These are phyloP conservation scores for Lamellibrachia satsuma DNA, from an alignment of 2,888 invertebrate genomes.

Conservation along the genomic window DNA sequence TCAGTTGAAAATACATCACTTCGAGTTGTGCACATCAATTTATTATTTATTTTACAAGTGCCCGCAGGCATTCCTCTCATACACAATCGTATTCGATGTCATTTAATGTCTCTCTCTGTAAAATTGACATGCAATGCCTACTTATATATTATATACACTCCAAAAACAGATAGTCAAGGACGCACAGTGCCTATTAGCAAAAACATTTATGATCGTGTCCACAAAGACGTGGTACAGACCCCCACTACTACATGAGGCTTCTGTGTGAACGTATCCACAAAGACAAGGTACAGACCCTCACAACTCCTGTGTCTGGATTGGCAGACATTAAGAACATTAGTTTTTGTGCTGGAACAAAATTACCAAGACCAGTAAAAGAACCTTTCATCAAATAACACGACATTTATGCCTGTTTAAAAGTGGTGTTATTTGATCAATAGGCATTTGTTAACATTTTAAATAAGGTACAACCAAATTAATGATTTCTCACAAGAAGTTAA, in stretches of 20 bases:
- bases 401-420: neutral
- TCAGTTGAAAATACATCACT: neutral
- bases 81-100: neutral
- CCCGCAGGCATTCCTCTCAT: neutral
- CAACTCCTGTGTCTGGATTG: no score
- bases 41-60: constrained; percentile 1
- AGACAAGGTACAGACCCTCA: no score
- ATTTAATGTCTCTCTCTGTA: neutral
- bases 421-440: neutral
- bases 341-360: neutral
- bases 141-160: neutral
- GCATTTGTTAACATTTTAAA: neutral
- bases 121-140: neutral
- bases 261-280: no score
- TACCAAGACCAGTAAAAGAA: neutral
- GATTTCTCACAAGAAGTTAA: neutral
- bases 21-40: neutral
- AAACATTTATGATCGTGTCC: neutral
- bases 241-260: neutral
- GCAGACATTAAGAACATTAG: no score
- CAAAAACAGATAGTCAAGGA: neutral
- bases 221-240: neutral
- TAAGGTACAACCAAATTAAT: neutral
- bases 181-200: neutral
- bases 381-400: neutral